A percentile compares a stretch with the other conserved stretches of the same genome.
Conservation (phyloP, 1,140 invertebrate genomes). For the Chrysomallon squamiferum region DNA sequence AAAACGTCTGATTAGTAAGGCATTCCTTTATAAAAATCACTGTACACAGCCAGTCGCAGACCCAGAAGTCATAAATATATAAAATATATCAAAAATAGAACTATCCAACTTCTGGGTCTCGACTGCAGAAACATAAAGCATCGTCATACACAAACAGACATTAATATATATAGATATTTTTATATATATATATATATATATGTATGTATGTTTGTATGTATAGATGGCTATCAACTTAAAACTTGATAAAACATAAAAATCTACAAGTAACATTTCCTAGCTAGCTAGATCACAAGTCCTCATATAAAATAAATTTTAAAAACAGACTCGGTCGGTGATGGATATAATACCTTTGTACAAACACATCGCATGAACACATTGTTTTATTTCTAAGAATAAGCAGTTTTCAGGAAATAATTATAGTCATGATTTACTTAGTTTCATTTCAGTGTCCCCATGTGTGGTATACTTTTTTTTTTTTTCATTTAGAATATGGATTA, state of each 20-base stretch:
- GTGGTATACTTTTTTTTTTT: too few relatives aligned
- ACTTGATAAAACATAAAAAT: neutral
- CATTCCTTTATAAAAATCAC: conserved; percentile 12
- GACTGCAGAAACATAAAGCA: neutral
- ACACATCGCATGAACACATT: too few relatives aligned
- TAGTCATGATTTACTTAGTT: too few relatives aligned
- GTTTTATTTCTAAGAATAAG: too few relatives aligned
- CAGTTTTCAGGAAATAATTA: too few relatives aligned
- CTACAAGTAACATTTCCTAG: neutral
- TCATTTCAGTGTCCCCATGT: too few relatives aligned
- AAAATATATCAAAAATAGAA: conserved; percentile 16
- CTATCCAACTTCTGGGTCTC: neutral
- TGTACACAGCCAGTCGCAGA: neutral
- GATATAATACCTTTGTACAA: too few relatives aligned
- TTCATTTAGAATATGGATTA: too few relatives aligned
- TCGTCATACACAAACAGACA: neutral
- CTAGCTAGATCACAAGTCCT: too few relatives aligned
- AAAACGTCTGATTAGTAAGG: conserved; percentile 12
- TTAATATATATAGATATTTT: too few relatives aligned
- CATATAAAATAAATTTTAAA: too few relatives aligned
- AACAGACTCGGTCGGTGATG: too few relatives aligned
- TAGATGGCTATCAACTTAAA: neutral
- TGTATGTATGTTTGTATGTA: neutral
- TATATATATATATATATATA: neutral
- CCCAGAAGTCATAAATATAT: conserved; percentile 3